A percentile compares a stretch with the other conserved stretches of the same genome.
These are phyloP conservation scores for Cacoxenus indagator DNA, from an alignment of 2,888 invertebrate genomes.

Conservation along the genomic window DNA sequence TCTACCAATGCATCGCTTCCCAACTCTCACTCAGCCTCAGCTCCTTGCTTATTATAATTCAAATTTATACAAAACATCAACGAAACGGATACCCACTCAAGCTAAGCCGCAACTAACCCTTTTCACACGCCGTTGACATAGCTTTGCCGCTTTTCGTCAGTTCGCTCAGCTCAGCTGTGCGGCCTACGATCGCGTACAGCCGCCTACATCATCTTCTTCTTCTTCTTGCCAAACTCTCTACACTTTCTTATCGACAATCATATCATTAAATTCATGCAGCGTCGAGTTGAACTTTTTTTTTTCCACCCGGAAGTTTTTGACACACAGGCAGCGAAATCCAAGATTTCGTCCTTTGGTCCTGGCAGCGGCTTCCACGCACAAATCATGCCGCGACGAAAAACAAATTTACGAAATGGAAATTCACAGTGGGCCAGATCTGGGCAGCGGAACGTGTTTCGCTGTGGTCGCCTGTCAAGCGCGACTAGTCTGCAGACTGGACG, in stretches of 20 bases:
- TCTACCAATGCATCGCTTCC: neutral
- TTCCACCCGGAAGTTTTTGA: slow-evolving; percentile 18
- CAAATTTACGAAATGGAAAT: slow-evolving; percentile 64
- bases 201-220: neutral
- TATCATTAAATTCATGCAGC: slow-evolving; percentile 47
- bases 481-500: neutral
- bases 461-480: slow-evolving; percentile 54
- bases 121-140: slow-evolving; percentile 47
- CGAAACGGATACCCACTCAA: neutral
- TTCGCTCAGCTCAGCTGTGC: neutral
- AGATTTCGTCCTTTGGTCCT: slow-evolving; percentile 25
- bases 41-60: slow-evolving; percentile 56
- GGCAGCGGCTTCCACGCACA: slow-evolving; percentile 21
- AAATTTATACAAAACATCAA: slow-evolving; percentile 57
- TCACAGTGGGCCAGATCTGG: slow-evolving; percentile 31
- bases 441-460: neutral
- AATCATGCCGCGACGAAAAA: slow-evolving; percentile 51
- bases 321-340: neutral
- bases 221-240: slow-evolving; percentile 9
- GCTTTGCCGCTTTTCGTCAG: neutral
- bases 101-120: slow-evolving; percentile 44
- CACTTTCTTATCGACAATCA: slow-evolving; percentile 57
- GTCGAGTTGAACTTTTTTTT: slow-evolving; percentile 13
- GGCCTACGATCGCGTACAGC: neutral
- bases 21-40: neutral